phyloP scores from a whole-genome alignment of 2,888 invertebrate genomes.

The Cheilosia vernalis region DNA sequence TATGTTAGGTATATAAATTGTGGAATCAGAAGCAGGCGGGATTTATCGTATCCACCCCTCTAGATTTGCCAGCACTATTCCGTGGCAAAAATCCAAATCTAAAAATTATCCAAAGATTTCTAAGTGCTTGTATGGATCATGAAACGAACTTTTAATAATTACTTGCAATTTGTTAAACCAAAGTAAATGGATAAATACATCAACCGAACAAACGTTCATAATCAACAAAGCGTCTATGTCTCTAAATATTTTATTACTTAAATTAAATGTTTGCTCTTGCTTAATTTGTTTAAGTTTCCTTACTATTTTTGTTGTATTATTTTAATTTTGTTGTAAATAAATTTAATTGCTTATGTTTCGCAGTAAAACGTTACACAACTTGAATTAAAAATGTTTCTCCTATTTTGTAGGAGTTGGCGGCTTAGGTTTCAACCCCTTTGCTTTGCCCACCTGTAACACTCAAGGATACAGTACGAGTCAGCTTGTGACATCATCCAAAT shows the following conservation, averaged over 20 bases:
- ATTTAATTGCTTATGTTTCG: background rate
- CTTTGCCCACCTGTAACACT: conserved; percentile 93
- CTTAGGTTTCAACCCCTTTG: conserved; percentile 96
- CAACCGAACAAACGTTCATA: too few species aligned
- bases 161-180: too few species aligned
- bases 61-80: too few species aligned
- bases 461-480: conserved; percentile 92
- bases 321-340: background rate
- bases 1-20: too few species aligned
- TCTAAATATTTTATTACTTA: background rate
- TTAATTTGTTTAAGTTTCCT: background rate
- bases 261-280: background rate
- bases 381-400: conserved; percentile 31
- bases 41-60: too few species aligned
- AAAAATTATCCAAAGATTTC: too few species aligned
- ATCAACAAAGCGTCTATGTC: too few species aligned
- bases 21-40: too few species aligned
- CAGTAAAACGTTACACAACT: background rate
- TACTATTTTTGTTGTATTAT: background rate
- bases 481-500: conserved; percentile 90
- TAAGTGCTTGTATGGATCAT: too few species aligned
- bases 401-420: conserved; percentile 88
- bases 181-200: too few species aligned
- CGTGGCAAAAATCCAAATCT: too few species aligned
- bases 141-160: too few species aligned